Evolutionary conservation across 2,797 vertebrate species (phyloP), one percentile per base, ranked within the genome.

Genomic region (Eupleurogrammus muticus): DNA sequence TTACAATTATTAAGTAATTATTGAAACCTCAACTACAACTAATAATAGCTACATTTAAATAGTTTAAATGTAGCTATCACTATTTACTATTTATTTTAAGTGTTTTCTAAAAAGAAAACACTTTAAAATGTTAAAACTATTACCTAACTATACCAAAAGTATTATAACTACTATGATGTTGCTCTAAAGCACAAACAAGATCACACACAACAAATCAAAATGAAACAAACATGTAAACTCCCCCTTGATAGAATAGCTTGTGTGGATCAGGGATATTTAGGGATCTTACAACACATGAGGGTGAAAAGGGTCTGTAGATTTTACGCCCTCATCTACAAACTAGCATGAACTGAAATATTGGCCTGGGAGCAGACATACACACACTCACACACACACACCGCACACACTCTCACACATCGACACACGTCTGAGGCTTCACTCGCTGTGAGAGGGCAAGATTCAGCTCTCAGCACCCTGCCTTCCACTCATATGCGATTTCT

Each of bases 211-310:
- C 34, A 58, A 66, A 63, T 20, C 40, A 10, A 64, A 59, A n/a
- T 1, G 40, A 36, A 62, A 53, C 28, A 75, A 72, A 78, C 36
- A 42, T 12, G 60, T 42, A 77, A 70, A 81, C 66, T 51, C 51
- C 5, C 16, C 16, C 16, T 5, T 14, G 72, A 55, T 59, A 36
- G 47, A 78, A 23, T 79, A 73, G 86, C 82, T 84, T 84, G 66
- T 63, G 74, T 79, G 83, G 88, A 90, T 91, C 82, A 89, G 81
- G 64, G 67, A 81, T 91, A 90, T 91, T 90, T 90, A 90, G 83
- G 84, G 83, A 80, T 81, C 82, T 87, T 86, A 91, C 88, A 86
- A 90, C 89, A 91, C 89, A 85, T 73, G 66, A 74, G 82, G 87
- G 88, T 88, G 89, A 79, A 90, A 91, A 88, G 72, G 77, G 77